Evolutionary conservation across 2,888 invertebrate genomes (phyloP).

Genomic region (Cantharis rufa): DNA sequence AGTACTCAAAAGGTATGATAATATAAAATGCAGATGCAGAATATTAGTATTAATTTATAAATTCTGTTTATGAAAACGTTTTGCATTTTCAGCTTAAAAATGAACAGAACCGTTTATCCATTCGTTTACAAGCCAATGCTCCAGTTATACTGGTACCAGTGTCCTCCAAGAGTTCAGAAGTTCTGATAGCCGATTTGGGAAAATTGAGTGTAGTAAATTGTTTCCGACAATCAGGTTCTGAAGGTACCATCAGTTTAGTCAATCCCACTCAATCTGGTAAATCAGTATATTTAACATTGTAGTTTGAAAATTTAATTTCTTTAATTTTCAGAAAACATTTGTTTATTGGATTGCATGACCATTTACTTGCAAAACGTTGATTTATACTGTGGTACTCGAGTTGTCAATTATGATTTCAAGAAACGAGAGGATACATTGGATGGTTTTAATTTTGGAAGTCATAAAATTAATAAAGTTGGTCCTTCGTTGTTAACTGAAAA

Average conservation of each 20-base stretch:
- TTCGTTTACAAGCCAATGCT: constrained; percentile 71
- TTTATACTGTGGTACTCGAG: constrained; percentile 66
- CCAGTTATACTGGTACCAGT: constrained; percentile 88
- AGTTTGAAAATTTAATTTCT: constrained; percentile 5
- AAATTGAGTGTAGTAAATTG: constrained; percentile 76
- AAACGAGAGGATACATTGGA: constrained; percentile 14
- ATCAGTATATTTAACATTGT: constrained; percentile 19
- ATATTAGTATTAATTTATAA: too few relatives aligned
- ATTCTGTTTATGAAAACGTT: neutral
- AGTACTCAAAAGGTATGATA: constrained; percentile 61
- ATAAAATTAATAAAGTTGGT: constrained; percentile 60
- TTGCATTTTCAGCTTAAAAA: constrained; percentile 45
- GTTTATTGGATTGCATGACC: constrained; percentile 75
- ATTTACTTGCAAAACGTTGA: constrained; percentile 77
- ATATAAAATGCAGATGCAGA: too few relatives aligned
- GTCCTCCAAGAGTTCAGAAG: constrained; percentile 74
- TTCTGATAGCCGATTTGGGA: constrained; percentile 81
- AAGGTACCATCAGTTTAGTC: constrained; percentile 59
- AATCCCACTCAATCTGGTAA: constrained; percentile 52
- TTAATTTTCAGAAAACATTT: constrained; percentile 51
- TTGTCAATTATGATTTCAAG: constrained; percentile 35
- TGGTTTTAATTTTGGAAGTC: constrained; percentile 56
- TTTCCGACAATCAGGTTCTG: constrained; percentile 68
- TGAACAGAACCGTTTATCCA: constrained; percentile 57
- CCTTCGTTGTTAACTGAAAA: constrained; percentile 80